Base-by-base conservation (phyloP, 2,888 invertebrate species). In the Phania funesta region DNA sequence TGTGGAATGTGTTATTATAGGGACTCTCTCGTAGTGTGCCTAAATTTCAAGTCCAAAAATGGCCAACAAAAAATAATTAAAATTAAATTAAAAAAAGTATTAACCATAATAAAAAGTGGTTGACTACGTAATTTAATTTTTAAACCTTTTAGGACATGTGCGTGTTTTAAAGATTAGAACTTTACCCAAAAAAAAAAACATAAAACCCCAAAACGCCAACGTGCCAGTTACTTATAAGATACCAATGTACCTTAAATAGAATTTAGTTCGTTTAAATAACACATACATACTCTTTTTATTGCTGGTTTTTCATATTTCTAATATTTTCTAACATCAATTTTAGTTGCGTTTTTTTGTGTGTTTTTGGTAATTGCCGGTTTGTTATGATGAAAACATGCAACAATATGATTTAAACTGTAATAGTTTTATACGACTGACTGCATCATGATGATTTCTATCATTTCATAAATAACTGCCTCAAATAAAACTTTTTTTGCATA, bases 331-430 rank as follows among this genome's bases (percentile, higher is more conserved):
- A 58, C 18, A 48, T 32, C 32, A 56, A 35, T 26, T 46, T 38
- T 58, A 56, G 38, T 50, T 22, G 32, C 4, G n/a, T 29, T 48
- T 75, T 71, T 65, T 35, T 13, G n/a, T 62, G 5, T 32, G 35
- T 62, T 32, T 81, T 77, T 20, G 78, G 70, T 82, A 82, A 82
- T 82, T 82, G 75, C 58, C 54, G 70, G 82, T 78, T 82, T 78
- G 58, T 54, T 62, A 46, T 50, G 44, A 50, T 32, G 64, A 38
- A 70, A 74, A 64, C 82, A 82, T 70, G 82, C 82, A 82, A 82
- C 52, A 38, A 44, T 75, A 78, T 78, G 56, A 82, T 82, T 78
- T 78, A 82, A 82, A 82, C 60, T 78, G 70, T 82, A 82, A 70
- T 82, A 82, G 58, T 62, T 64, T 78, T 58, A 46, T 46, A 35